Evolutionary conservation across 2,113 vertebrate genomes (phyloP), one percentile per base, ranked within the genome.

Genomic region (Ursus arctos): DNA sequence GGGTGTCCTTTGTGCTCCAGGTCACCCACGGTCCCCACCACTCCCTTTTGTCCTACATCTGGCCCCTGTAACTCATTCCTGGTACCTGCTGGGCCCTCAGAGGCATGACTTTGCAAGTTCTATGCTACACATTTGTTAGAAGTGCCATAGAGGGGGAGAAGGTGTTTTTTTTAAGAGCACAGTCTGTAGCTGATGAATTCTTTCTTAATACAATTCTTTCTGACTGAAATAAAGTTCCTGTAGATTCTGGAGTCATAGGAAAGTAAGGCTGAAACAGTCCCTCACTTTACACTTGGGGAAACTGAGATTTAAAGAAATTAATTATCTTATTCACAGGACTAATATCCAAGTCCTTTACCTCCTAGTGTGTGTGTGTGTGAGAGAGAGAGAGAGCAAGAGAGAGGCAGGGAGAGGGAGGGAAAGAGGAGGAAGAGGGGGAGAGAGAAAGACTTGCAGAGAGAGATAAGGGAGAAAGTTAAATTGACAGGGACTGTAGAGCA

Each of bases 121-220:
- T 61, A 2, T 22, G 55, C 21, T 53, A 43, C n/a, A 18, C 10
- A 14, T 57, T 36, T 81, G 16, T 36, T 53, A n/a, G 55, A 65
- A 55, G 47, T 33, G 61, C 33, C 40, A 9, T 9, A 40, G 55
- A 49, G 5, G 26, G 6, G 28, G 49, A 40, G 49, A 33, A 12
- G 31, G 11, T 33, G 43, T 36, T n/a, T 79, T 61, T 61, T 63
- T n/a, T 10, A 85, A 80, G 22, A 36, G 55, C 28, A 55, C 12
- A 51, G 10, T 12, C 28, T 65, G 43, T 11, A 31, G 26, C 33
- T 47, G 21, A 28, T 21, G 67, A 14, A 11, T 40, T 40, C 61
- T 61, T 89, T 77, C 87, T 63, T 26, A 61, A 57, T n/a, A 89
- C 26, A 79, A 63, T n/a, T 63, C 43, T 59, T 92, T 47, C 40